These are phyloP conservation scores for Pseudorasbora parva DNA, from an alignment of 2,113 vertebrate species.

Conservation along the genomic window DNA sequence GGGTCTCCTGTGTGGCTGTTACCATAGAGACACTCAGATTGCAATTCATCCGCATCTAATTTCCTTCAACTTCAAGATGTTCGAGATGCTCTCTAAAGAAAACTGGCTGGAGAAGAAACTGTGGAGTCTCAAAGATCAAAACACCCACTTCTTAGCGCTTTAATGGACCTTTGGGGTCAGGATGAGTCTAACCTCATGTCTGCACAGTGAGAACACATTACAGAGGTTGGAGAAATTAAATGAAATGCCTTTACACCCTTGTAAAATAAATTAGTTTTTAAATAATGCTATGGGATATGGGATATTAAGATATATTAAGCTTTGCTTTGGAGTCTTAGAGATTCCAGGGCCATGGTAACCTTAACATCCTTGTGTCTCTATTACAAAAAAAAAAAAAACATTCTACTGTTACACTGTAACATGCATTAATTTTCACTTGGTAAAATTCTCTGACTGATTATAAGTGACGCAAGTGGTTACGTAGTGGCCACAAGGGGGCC, in stretches of 20 bases:
- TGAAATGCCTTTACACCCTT: not conserved
- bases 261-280: not conserved
- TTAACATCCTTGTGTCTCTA: too few relatives aligned
- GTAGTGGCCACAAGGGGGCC: too few relatives aligned
- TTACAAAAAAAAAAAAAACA: too few relatives aligned
- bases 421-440: too few relatives aligned
- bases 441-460: too few relatives aligned
- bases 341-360: too few relatives aligned
- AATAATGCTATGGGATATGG: not conserved
- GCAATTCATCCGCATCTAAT: slow-evolving; percentile 23
- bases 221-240: not conserved
- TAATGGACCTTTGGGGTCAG: not conserved
- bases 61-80: slow-evolving; percentile 14
- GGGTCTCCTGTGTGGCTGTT: slow-evolving; percentile 17
- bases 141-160: slow-evolving; percentile 3
- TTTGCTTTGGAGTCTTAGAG: too few relatives aligned
- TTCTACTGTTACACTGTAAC: too few relatives aligned
- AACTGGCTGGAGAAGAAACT: not conserved
- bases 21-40: slow-evolving; percentile 26
- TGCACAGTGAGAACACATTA: not conserved
- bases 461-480: too few relatives aligned
- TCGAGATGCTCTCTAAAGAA: not conserved
- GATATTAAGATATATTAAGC: not conserved
- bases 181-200: not conserved
- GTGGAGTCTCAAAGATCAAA: slow-evolving; percentile 11